Evolutionary conservation across 2,888 invertebrate species (phyloP), one percentile per base, ranked within the genome.

Genomic region (Drosophila kambysellisi): DNA sequence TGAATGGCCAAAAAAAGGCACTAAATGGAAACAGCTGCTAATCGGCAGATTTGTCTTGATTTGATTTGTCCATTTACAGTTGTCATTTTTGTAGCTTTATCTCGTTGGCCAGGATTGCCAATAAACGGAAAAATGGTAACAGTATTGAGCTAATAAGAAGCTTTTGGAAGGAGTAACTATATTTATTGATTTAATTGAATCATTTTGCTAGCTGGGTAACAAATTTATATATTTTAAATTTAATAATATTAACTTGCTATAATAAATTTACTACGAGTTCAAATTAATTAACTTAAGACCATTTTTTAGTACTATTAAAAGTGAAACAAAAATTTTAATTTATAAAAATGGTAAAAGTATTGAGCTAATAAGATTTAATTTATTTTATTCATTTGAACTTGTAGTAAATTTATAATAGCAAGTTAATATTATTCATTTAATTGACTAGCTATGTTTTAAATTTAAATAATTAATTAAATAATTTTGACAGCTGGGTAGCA

Each of bases 31-130:
- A 72, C 84, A 89, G 72, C 89, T 83, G 79, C 63, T 79, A 84
- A 88, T 85, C 85, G 70, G 41, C 53, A 63, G 86, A 76, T 81
- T 86, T 80, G 80, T 51, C 58, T 68, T 85, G 70, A 88, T 79
- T 88, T 88, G 74, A 77, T 88, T 75, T 84, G 83, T 74, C 72
- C 75, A 53, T 82, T 79, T 60, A 65, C 74, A 60, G 52, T 73
- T 54, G 72, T 66, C 33, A 68, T 46, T 58, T 41, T 50, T 39
- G 3, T 29, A 17, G 51, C 52, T 52, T 39, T 29, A 51, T 66
- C 41, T 51, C n/a, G 35, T 30, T 30, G 50, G 6, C 12, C 11
- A 17, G 20, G 11, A 37, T 51, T 20, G 39, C 29, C 20, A 17
- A 25, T 50, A 20, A 37, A 15, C 9, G 3, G 20, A 1, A 2